Base-by-base conservation (phyloP, 1,140 invertebrate genomes). In the Musca vetustissima region DNA sequence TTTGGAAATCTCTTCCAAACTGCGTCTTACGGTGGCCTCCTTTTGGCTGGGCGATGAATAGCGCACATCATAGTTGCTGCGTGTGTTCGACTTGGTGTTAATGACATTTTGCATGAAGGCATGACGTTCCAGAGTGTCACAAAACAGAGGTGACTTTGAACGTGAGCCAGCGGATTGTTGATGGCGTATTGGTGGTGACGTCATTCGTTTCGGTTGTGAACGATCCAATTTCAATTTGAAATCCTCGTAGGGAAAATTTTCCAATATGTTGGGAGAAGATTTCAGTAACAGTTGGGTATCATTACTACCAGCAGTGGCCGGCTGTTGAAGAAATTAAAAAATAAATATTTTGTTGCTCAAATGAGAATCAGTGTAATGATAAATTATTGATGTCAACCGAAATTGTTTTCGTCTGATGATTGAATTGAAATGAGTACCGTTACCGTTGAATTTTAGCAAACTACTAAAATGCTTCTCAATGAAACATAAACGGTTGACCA, bases 1-100 rank as follows among this genome's bases (percentile, higher is more conserved):
- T 66, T 77, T 79, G 65, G 76, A 75, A 25, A 83, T 82, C 67
- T 83, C 80, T 57, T 83, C 80, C 22, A 83, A 68, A 64, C 80
- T 82, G n/a, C 73, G 73, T 0, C 80, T 73, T 21, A 82, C 76
- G 21, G 75, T 70, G 0, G 75, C 76, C 67, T 82, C 78, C 71
- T 79, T 78, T 64, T 80, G 76, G 9, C 76, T 74, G 1, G 79
- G 76, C 61, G 75, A 75, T n/a, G 76, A 80, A 70, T 80, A 80
- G 28, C 57, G 57, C 1, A 32, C 57, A 17, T 61, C 57, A 61
- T 61, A 61, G 19, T 61, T 61, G 19, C 28, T 36, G 19, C 32
- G 15, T 7, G 24, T 28, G 9, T 43, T 49, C 57, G 77, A 73
- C 49, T 75, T 74, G 11, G 70, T 75, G 55, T 76, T 80, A 11